These are phyloP conservation scores for Sebastes miniatus DNA, from an alignment of 2,797 vertebrate genomes.

Conservation along the genomic window DNA sequence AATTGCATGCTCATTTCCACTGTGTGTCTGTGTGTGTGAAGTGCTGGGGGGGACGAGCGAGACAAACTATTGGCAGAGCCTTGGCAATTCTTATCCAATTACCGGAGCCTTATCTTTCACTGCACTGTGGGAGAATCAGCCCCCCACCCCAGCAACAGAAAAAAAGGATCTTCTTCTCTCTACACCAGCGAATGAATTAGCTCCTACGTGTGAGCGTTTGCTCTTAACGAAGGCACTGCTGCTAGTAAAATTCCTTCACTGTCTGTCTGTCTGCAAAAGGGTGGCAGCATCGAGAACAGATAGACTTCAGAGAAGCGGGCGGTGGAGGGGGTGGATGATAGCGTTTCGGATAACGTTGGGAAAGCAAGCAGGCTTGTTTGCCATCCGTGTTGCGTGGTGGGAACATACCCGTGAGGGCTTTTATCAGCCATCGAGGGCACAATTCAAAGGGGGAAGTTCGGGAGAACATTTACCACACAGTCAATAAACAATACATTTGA, in stretches of 20 bases:
- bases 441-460: slow-evolving; percentile 22
- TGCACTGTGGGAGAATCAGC: slow-evolving; percentile 72
- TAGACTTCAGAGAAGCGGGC: slow-evolving; percentile 11
- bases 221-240: slow-evolving; percentile 40
- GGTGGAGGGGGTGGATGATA: slow-evolving; percentile 50
- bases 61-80: slow-evolving; percentile 71
- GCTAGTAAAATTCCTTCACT: slow-evolving; percentile 25
- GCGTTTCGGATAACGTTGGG: slow-evolving; percentile 58
- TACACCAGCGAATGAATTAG: slow-evolving; percentile 54
- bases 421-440: slow-evolving; percentile 36
- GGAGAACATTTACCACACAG: slow-evolving; percentile 7
- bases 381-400: slow-evolving; percentile 20
- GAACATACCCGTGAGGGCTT: slow-evolving; percentile 35
- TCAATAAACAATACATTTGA: background rate
- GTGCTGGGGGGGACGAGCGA: slow-evolving; percentile 48
- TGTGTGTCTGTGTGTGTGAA: slow-evolving; percentile 35
- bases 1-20: slow-evolving; percentile 63
- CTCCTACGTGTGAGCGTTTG: slow-evolving; percentile 47
- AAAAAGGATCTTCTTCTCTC: slow-evolving; percentile 49
- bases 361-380: slow-evolving; percentile 71
- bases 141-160: slow-evolving; percentile 50
- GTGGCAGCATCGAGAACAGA: slow-evolving; percentile 8
- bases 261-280: slow-evolving; percentile 13
- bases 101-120: slow-evolving; percentile 71
- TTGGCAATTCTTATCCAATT: slow-evolving; percentile 81